These are phyloP conservation scores for Esox niger DNA, from an alignment of 2,113 vertebrate genomes.

Conservation along the genomic window DNA sequence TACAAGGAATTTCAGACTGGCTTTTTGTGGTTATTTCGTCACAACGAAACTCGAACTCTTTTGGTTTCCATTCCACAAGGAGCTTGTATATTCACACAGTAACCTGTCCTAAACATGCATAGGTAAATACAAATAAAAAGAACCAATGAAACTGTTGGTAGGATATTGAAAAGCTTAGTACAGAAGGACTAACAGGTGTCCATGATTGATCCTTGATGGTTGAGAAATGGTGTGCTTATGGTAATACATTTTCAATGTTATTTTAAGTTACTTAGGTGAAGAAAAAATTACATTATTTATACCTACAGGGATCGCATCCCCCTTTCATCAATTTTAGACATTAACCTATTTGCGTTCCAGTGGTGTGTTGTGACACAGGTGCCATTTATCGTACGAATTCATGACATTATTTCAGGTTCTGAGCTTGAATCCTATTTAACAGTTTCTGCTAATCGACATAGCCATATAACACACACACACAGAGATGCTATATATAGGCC, in stretches of 20 bases:
- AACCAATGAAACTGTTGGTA: neutral
- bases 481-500: no score
- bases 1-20: constrained; percentile 6
- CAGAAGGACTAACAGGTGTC: constrained; percentile 45
- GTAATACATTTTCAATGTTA: no score
- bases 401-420: no score
- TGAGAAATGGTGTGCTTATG: no score
- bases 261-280: no score
- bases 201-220: constrained; percentile 5
- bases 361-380: no score
- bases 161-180: neutral
- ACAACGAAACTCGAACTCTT: constrained; percentile 37
- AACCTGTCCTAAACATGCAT: neutral
- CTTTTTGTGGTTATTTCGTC: constrained; percentile 49
- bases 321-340: neutral
- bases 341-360: neutral
- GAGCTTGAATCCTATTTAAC: no score
- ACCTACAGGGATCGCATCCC: no score
- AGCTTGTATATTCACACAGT: neutral
- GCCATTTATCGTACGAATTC: no score
- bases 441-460: no score
- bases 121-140: neutral
- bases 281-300: no score
- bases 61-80: constrained; percentile 10
- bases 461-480: no score